Evolutionary conservation across 2,113 vertebrate genomes (phyloP).

Genomic region (Mobula hypostoma): DNA sequence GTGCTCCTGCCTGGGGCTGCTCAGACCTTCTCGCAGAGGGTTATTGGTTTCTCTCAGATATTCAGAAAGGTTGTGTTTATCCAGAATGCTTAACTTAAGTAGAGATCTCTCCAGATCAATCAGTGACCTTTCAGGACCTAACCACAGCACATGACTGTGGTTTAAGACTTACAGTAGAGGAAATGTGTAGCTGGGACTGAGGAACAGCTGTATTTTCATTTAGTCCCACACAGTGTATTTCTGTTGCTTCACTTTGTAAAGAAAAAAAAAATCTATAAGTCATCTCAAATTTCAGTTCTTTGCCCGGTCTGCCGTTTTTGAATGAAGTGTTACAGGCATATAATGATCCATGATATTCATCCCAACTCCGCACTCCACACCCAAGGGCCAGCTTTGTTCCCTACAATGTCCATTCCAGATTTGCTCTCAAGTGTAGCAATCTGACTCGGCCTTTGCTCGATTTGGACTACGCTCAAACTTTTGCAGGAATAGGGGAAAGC

Average conservation of each 20-base stretch:
- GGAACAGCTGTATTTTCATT: slow-evolving; percentile 25
- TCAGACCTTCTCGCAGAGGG: neutral
- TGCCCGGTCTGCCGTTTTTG: slow-evolving; percentile 1
- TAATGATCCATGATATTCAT: slow-evolving; percentile 26
- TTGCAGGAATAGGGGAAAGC: slow-evolving; percentile 18
- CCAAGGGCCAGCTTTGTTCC: neutral
- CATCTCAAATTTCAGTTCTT: neutral
- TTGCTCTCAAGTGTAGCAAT: neutral
- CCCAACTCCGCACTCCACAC: neutral
- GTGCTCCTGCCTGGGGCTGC: neutral
- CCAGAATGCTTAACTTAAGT: neutral
- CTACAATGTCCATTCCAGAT: neutral
- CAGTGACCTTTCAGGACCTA: neutral
- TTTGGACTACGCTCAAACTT: neutral
- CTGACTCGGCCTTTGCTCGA: slow-evolving; percentile 15
- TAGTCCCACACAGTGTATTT: neutral
- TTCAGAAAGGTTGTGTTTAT: neutral
- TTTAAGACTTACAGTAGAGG: neutral
- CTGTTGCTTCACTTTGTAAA: neutral
- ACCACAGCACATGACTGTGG: slow-evolving; percentile 24
- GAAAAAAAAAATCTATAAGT: neutral
- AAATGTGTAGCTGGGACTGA: neutral
- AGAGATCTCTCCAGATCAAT: slow-evolving; percentile 1
- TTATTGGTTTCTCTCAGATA: neutral
- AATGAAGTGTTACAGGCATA: slow-evolving; percentile 9